These are phyloP conservation scores for Sarcophaga subvicina DNA, from an alignment of 2,888 invertebrate genomes.

Conservation along the genomic window DNA sequence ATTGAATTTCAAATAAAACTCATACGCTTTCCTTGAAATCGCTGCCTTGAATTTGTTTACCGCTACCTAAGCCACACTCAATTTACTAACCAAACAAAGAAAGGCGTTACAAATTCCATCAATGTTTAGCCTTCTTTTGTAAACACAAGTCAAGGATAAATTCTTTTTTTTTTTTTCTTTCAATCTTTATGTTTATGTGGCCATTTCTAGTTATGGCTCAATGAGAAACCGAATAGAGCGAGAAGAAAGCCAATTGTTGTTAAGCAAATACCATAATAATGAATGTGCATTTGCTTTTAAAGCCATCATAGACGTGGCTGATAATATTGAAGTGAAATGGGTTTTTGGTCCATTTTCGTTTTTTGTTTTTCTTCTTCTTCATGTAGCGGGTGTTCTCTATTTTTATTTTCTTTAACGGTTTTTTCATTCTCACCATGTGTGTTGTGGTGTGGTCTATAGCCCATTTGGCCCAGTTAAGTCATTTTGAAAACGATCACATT, in stretches of 20 bases:
- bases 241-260: not conserved
- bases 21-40: not conserved
- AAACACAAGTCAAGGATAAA: conserved; percentile 60
- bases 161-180: conserved; percentile 44
- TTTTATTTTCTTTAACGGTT: not conserved
- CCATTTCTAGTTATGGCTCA: conserved; percentile 54
- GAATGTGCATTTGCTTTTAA: conserved; percentile 26
- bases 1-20: not conserved
- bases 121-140: conserved; percentile 39
- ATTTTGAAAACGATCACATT: conserved; percentile 69
- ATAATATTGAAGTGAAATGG: conserved; percentile 52
- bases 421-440: conserved; percentile 40
- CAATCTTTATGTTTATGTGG: conserved; percentile 53
- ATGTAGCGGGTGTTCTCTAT: conserved; percentile 48
- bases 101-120: conserved; percentile 63
- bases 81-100: conserved; percentile 31
- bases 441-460: conserved; percentile 8
- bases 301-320: conserved; percentile 32
- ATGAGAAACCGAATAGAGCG: conserved; percentile 27
- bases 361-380: not conserved
- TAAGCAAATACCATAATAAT: conserved; percentile 18
- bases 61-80: conserved; percentile 13
- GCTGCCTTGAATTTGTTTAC: not conserved
- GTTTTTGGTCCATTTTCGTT: conserved; percentile 36
- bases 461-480: conserved; percentile 69